phyloP scores from a whole-genome alignment of 2,797 vertebrate species.

The Mareca strepera region DNA sequence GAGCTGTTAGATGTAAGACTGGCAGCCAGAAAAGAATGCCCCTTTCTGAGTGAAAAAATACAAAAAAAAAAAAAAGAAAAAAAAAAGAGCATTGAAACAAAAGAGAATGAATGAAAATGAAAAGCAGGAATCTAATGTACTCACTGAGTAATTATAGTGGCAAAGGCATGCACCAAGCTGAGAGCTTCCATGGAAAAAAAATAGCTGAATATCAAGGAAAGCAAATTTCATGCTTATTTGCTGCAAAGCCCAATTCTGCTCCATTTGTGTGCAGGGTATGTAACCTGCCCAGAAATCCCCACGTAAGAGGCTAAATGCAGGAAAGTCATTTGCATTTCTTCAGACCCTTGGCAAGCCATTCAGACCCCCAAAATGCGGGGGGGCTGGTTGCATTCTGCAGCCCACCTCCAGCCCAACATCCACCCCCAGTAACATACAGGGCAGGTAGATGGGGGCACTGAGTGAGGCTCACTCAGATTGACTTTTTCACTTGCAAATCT shows the following conservation, averaged over 20 bases:
- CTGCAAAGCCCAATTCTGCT: background rate
- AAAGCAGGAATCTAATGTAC: background rate
- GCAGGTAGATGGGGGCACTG: accelerated
- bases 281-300: background rate
- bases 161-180: background rate
- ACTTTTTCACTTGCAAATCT: background rate
- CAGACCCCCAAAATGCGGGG: background rate
- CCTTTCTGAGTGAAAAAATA: background rate
- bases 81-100: background rate
- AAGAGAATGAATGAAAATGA: background rate
- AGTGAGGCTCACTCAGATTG: accelerated
- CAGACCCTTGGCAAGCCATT: background rate
- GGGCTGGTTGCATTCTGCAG: background rate
- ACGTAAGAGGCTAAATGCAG: accelerated
- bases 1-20: background rate
- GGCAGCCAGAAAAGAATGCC: background rate
- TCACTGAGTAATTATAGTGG: background rate
- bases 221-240: background rate
- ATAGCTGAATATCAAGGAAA: background rate
- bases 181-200: background rate
- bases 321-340: background rate
- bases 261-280: accelerated
- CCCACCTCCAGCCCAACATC: background rate
- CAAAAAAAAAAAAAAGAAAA: background rate
- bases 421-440: background rate